Percentiles rank a stretch among this genome's conserved stretches.
Evolutionary conservation across 2,797 vertebrate species (phyloP).

Genomic region (Gobio occitaniae): DNA sequence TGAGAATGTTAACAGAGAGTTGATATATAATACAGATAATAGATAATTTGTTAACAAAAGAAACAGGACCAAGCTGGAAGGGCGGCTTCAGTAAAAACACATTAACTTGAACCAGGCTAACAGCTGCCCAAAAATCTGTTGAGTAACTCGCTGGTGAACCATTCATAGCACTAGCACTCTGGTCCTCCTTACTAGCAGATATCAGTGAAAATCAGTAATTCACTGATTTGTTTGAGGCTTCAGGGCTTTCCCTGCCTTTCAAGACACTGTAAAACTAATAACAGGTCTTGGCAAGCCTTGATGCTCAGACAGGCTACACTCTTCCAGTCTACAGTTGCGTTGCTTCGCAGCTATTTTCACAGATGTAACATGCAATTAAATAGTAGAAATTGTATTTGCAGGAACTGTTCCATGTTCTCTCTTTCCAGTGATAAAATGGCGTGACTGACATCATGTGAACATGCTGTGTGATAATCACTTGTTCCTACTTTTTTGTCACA

Average conservation of each 20-base stretch:
- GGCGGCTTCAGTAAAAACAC: not conserved
- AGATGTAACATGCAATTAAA: slow-evolving; percentile 20
- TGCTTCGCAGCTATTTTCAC: slow-evolving; percentile 37
- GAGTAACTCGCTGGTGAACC: not conserved
- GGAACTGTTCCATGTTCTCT: not conserved
- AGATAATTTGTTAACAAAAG: not conserved
- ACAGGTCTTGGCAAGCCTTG: slow-evolving; percentile 10
- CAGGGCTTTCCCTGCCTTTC: slow-evolving; percentile 18
- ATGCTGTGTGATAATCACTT: not conserved
- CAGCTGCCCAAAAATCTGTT: not conserved
- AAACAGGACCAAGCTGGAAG: not conserved
- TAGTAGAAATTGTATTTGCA: not conserved
- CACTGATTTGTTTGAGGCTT: not conserved
- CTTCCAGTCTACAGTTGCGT: not conserved
- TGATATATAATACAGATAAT: no score
- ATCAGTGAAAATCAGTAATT: not conserved
- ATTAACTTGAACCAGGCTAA: not conserved
- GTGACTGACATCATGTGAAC: not conserved
- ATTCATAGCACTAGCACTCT: not conserved
- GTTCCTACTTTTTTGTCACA: not conserved
- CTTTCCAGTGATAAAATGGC: not conserved
- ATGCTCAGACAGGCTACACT: slow-evolving; percentile 17
- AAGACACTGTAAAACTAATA: slow-evolving; percentile 27
- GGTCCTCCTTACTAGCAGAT: not conserved
- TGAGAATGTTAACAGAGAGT: not conserved